Evolutionary conservation across 2,888 invertebrate genomes (phyloP), one percentile per base, ranked within the genome.

Genomic region (Acronicta alni): DNA sequence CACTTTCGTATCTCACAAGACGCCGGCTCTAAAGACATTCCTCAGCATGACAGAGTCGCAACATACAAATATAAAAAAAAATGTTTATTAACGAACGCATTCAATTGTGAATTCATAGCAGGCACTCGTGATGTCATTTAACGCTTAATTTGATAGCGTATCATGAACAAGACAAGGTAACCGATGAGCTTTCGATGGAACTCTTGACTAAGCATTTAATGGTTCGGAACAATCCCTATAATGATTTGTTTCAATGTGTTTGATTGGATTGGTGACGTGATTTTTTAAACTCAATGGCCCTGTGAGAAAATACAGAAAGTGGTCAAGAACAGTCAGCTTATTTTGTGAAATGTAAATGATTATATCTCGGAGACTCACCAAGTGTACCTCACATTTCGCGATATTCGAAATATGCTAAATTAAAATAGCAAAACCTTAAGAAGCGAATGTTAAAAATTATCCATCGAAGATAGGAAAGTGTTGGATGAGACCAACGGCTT

Each of bases 81-180:
- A 85, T 76, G 72, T 81, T 83, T 87, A 89, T 89, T 89, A 89
- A 90, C 87, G 86, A 90, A 90, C 83, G 76, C 83, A 89, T 89
- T 89, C 87, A 86, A 90, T 87, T 87, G 87, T 85, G 81, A 85
- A 89, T 88, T 84, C 85, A 85, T 82, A 77, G 78, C 82, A 80
- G 83, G 78, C 83, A 81, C 86, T 87, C 80, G 82, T 85, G 86
- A 83, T 85, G 85, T 89, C 89, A 88, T 86, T 82, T 85, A 81
- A 79, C 79, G 80, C 77, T 85, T 87, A 86, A 87, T 86, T 85
- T 82, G 81, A 87, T 86, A 85, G 77, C 81, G 73, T 80, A 83
- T 81, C 79, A 66, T 76, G 75, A 65, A 77, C 69, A 74, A 80
- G 79, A 82, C 81, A 75, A 84, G 75, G 73, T 74, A 79, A 76